Conservation (phyloP, 2,888 invertebrate species). For the Ptychoptera contaminata region DNA sequence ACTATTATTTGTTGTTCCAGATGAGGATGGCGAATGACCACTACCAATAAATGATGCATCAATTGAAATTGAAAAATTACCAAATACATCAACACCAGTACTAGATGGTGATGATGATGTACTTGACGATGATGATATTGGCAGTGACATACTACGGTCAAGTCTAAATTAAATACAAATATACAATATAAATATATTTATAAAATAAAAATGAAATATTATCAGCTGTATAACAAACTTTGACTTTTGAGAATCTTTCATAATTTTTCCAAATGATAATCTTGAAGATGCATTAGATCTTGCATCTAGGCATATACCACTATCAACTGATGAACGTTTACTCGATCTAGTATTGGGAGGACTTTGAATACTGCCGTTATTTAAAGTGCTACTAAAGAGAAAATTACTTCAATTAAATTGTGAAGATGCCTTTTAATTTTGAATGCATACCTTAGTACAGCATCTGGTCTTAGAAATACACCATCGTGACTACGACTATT, state of each 20-base stretch:
- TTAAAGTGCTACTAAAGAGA: too few species aligned
- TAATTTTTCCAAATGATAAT: constrained; percentile 26
- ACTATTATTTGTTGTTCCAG: constrained; percentile 3
- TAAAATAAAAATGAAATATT: constrained; percentile 1
- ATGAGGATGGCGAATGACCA: constrained; percentile 14
- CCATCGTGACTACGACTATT: constrained; percentile 42
- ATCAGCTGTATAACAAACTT: neutral
- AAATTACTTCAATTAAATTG: too few species aligned
- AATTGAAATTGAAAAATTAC: constrained; percentile 27
- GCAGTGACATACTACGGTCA: constrained; percentile 55
- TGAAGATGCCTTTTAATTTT: too few species aligned
- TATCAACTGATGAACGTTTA: constrained; percentile 62
- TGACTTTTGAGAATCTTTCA: constrained; percentile 28
- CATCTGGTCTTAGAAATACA: constrained; percentile 53
- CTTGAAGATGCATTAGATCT: constrained; percentile 19
- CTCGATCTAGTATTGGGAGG: constrained; percentile 35
- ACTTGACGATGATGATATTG: constrained; percentile 36
- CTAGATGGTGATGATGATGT: constrained; percentile 27
- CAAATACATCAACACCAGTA: constrained; percentile 27
- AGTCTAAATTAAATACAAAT: constrained; percentile 31
- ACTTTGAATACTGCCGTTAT: constrained; percentile 23
- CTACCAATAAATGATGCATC: constrained; percentile 29
- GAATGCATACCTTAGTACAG: constrained; percentile 34
- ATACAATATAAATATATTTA: neutral
- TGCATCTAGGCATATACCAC: constrained; percentile 59